Evolutionary conservation across 2,113 vertebrate genomes (phyloP).

Genomic region (Lutjanus erythropterus): DNA sequence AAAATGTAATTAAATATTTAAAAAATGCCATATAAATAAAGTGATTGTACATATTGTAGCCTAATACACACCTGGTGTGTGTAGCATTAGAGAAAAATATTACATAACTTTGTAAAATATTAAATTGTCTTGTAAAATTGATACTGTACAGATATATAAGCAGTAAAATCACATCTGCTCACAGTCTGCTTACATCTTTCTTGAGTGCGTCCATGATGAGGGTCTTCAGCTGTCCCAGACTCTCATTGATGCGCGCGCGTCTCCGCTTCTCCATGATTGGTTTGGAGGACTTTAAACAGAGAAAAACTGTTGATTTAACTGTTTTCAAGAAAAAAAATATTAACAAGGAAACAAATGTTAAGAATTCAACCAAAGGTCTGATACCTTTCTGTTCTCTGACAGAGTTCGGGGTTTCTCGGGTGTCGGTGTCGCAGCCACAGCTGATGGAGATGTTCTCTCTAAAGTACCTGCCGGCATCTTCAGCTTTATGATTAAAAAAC

Average conservation of each 20-base stretch:
- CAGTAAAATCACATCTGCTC: no score
- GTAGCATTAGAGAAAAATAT: no score
- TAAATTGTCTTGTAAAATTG: no score
- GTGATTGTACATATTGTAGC: no score
- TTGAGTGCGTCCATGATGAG: conserved; percentile 93
- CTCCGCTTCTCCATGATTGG: conserved; percentile 94
- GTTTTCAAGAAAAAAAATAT: neutral
- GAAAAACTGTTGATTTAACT: neutral
- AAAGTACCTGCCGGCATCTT: conserved; percentile 92
- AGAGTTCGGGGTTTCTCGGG: conserved; percentile 89
- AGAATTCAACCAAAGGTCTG: no score
- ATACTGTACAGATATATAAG: no score
- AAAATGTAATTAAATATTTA: no score
- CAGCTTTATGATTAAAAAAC: neutral
- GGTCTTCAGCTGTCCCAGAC: conserved; percentile 90
- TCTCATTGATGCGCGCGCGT: conserved; percentile 93
- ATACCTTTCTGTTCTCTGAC: conserved; percentile 91
- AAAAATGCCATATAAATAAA: no score
- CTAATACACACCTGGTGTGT: no score
- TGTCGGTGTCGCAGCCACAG: conserved; percentile 87
- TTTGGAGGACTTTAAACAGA: conserved; percentile 87
- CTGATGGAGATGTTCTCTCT: conserved; percentile 88
- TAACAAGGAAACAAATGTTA: neutral
- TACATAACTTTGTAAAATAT: no score
- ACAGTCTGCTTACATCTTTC: conserved; percentile 92